Percentiles rank a stretch among this genome's conserved stretches.
phyloP scores from a whole-genome alignment of 1,140 invertebrate species.

The Procambarus virginalis region DNA sequence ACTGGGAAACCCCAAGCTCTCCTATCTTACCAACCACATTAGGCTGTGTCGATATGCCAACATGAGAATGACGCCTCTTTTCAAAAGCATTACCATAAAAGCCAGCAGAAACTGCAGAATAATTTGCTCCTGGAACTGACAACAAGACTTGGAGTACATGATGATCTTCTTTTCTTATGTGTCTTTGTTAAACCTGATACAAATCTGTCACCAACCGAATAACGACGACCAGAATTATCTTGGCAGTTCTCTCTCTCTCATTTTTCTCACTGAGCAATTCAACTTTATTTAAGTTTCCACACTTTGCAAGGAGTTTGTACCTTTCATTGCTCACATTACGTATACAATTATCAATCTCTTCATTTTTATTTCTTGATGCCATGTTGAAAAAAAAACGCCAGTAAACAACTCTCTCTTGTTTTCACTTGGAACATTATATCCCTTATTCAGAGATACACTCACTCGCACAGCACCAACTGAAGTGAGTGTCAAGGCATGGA shows the following conservation, averaged over 20 bases:
- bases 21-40: not conserved
- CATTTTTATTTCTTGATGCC: conserved; percentile 40
- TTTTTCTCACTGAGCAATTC: not conserved
- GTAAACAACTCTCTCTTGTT: not conserved
- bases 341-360: conserved; percentile 27
- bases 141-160: conserved; percentile 14
- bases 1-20: not conserved
- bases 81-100: not conserved
- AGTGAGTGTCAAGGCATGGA: not conserved
- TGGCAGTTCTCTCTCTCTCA: not conserved
- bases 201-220: conserved; percentile 12
- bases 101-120: not conserved
- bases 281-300: conserved; percentile 33
- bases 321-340: conserved; percentile 40
- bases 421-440: not conserved
- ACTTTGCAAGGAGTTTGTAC: not conserved
- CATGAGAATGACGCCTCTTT: conserved; percentile 27
- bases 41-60: not conserved
- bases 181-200: not conserved
- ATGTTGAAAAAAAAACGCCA: not conserved
- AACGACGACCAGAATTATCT: not conserved
- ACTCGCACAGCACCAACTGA: not conserved
- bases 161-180: not conserved
- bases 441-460: not conserved
- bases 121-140: not conserved